Conservation (phyloP, 2,888 invertebrate species). For the Athalia rosae region DNA sequence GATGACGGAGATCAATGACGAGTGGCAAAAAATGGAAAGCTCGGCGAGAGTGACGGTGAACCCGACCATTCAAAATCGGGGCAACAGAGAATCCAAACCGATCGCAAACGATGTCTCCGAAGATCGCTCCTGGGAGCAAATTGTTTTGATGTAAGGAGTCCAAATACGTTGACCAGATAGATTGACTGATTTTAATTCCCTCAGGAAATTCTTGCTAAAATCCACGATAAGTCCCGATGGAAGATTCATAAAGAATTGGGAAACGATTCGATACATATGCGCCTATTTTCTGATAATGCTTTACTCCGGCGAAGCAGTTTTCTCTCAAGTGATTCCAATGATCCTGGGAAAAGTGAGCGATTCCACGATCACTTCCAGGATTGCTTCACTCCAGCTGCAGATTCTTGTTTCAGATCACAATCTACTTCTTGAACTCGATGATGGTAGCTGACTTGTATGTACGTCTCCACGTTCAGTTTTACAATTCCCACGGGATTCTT, state of each 20-base stretch:
- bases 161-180: background rate
- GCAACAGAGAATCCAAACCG: background rate
- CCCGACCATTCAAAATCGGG: background rate
- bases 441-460: slow-evolving; percentile 50
- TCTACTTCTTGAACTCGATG: background rate
- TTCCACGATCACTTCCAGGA: background rate
- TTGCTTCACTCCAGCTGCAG: slow-evolving; percentile 5
- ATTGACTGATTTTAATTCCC: background rate
- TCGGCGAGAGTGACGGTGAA: background rate
- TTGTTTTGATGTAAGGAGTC: slow-evolving; percentile 28
- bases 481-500: slow-evolving; percentile 55
- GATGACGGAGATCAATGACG: slow-evolving; percentile 7
- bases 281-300: slow-evolving; percentile 50
- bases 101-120: background rate
- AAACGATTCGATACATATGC: slow-evolving; percentile 52
- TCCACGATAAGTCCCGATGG: slow-evolving; percentile 57
- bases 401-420: background rate
- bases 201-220: slow-evolving; percentile 54
- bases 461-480: slow-evolving; percentile 56
- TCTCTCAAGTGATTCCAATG: background rate
- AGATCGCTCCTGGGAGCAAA: slow-evolving; percentile 18
- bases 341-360: background rate
- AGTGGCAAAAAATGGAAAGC: background rate
- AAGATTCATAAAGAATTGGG: slow-evolving; percentile 56
- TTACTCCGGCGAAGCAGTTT: slow-evolving; percentile 12